Percentiles rank a stretch among this genome's conserved stretches.
Evolutionary conservation across 2,113 vertebrate genomes (phyloP).

Genomic region (Gulo gulo): DNA sequence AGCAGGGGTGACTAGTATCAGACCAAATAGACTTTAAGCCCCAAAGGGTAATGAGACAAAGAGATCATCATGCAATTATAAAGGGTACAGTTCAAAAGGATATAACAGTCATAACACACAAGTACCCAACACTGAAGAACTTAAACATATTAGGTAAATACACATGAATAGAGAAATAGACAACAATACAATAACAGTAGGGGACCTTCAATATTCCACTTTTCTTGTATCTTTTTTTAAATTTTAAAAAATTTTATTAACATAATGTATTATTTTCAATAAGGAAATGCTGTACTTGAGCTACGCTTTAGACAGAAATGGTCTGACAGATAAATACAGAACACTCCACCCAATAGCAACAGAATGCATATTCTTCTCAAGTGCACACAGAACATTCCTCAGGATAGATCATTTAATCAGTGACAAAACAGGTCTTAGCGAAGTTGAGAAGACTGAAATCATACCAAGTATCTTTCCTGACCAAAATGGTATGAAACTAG

Average conservation of each 20-base stretch:
- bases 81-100: not conserved
- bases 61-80: not conserved
- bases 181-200: not conserved
- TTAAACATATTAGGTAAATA: not conserved
- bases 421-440: not conserved
- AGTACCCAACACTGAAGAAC: not conserved
- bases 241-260: too few species aligned
- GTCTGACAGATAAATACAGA: not conserved
- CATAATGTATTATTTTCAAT: not conserved
- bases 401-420: too few species aligned
- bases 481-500: not conserved
- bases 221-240: too few species aligned
- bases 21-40: not conserved
- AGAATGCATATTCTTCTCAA: not conserved
- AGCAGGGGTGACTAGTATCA: not conserved
- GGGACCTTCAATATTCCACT: not conserved
- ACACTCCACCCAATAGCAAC: not conserved
- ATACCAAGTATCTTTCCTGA: not conserved
- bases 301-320: not conserved
- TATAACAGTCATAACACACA: too few species aligned
- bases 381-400: not conserved
- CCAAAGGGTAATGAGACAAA: not conserved
- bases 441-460: not conserved
- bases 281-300: not conserved
- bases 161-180: not conserved